These are phyloP conservation scores for Tadarida brasiliensis DNA, from an alignment of 2,797 vertebrate species.

Conservation along the genomic window DNA sequence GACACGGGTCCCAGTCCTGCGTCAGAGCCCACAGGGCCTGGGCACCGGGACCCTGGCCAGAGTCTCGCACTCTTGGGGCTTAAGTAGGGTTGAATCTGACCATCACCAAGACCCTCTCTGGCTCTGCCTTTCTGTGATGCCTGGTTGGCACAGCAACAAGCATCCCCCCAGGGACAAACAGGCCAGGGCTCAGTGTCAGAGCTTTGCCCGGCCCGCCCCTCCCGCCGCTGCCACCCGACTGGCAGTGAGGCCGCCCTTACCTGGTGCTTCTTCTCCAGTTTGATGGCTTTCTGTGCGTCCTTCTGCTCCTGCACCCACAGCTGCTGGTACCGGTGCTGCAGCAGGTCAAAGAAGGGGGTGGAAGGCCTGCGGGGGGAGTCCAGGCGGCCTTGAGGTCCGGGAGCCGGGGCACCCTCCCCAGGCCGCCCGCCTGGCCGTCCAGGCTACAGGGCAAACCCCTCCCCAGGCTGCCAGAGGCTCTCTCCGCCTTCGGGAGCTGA, in stretches of 20 bases:
- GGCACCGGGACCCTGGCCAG: rapidly evolving
- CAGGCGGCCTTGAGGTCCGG: background rate
- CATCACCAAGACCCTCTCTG: background rate
- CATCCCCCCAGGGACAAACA: background rate
- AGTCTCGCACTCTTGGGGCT: background rate
- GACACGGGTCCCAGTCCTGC: background rate
- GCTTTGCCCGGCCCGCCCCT: background rate
- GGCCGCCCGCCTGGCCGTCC: rapidly evolving
- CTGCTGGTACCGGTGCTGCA: slow-evolving; percentile 90
- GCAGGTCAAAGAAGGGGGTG: slow-evolving; percentile 89
- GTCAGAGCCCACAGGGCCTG: background rate
- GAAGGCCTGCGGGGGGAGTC: slow-evolving; percentile 85
- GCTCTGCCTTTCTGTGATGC: background rate
- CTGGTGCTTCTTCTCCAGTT: slow-evolving; percentile 83
- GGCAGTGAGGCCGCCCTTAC: slow-evolving; percentile 59
- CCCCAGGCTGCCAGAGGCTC: background rate
- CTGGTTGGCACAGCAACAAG: too few species aligned
- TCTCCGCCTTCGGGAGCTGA: background rate
- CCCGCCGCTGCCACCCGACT: rapidly evolving
- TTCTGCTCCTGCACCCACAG: slow-evolving; percentile 90
- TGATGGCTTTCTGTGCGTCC: slow-evolving; percentile 80
- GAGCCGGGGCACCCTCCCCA: rapidly evolving
- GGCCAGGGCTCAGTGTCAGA: rapidly evolving
- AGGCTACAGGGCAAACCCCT: rapidly evolving
- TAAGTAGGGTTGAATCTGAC: background rate